phyloP scores from a whole-genome alignment of 2,888 invertebrate genomes.

The Mechanitis mazaeus region DNA sequence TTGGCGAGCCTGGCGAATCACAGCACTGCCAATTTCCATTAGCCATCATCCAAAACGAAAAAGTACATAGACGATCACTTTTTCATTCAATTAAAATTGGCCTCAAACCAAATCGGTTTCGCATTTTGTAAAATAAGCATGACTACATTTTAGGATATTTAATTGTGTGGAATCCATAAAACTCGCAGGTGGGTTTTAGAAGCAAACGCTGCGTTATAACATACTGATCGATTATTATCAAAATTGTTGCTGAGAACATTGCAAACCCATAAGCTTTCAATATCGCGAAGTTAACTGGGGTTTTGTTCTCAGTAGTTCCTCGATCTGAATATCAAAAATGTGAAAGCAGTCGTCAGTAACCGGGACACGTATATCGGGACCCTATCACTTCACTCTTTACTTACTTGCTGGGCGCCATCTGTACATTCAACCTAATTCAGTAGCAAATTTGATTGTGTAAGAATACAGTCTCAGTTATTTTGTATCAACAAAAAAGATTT shows the following conservation, averaged over 20 bases:
- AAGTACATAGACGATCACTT: constrained; percentile 75
- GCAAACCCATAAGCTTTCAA: constrained; percentile 76
- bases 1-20: constrained; percentile 69
- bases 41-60: constrained; percentile 76
- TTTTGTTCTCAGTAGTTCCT: constrained; percentile 71
- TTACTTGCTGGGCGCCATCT: constrained; percentile 72
- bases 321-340: constrained; percentile 76
- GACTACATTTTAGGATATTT: constrained; percentile 32
- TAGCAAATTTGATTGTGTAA: constrained; percentile 71
- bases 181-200: constrained; percentile 33
- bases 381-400: constrained; percentile 76
- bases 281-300: constrained; percentile 71
- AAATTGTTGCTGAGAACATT: constrained; percentile 60
- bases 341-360: constrained; percentile 71
- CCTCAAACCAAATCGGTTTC: constrained; percentile 48
- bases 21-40: constrained; percentile 77
- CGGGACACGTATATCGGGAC: constrained; percentile 73
- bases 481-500: constrained; percentile 6
- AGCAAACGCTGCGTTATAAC: constrained; percentile 7
- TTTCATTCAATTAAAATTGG: constrained; percentile 77
- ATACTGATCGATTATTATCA: constrained; percentile 47
- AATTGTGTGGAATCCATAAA: constrained; percentile 29
- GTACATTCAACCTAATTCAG: constrained; percentile 71
- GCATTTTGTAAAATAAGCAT: constrained; percentile 33
- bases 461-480: constrained; percentile 39